Percentiles rank a stretch among this genome's conserved stretches.
phyloP scores from a whole-genome alignment of 2,888 invertebrate species.

The Rugalucina vietnamica region DNA sequence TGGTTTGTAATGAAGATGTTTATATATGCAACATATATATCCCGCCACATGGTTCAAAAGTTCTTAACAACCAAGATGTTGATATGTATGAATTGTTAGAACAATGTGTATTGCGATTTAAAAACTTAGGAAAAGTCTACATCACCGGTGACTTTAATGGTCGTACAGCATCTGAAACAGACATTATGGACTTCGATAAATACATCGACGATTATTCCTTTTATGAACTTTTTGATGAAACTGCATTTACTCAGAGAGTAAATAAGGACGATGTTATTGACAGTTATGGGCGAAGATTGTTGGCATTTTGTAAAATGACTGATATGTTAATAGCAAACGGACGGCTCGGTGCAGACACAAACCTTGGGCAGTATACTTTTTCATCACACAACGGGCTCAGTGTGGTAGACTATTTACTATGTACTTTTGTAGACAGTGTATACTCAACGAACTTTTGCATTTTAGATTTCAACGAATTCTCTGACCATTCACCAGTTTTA shows the following conservation, averaged over 20 bases:
- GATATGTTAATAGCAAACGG: background rate
- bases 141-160: background rate
- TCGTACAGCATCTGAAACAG: background rate
- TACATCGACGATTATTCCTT: background rate
- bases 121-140: background rate
- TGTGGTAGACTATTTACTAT: background rate
- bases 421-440: background rate
- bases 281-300: background rate
- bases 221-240: background rate
- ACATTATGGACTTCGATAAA: background rate
- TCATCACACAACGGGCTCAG: background rate
- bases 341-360: background rate
- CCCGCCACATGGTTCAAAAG: background rate
- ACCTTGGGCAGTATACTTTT: background rate
- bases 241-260: background rate
- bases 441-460: background rate
- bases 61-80: background rate
- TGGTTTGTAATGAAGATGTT: too few relatives aligned
- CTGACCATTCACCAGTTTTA: background rate
- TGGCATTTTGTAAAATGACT: background rate
- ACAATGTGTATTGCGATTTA: background rate
- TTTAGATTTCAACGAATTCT: conserved; percentile 1
- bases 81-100: background rate
- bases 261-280: background rate
- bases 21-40: too few relatives aligned